Percentiles rank a stretch among this genome's conserved stretches.
Conservation (phyloP, 2,113 vertebrate genomes). For the Pelusios castaneus region DNA sequence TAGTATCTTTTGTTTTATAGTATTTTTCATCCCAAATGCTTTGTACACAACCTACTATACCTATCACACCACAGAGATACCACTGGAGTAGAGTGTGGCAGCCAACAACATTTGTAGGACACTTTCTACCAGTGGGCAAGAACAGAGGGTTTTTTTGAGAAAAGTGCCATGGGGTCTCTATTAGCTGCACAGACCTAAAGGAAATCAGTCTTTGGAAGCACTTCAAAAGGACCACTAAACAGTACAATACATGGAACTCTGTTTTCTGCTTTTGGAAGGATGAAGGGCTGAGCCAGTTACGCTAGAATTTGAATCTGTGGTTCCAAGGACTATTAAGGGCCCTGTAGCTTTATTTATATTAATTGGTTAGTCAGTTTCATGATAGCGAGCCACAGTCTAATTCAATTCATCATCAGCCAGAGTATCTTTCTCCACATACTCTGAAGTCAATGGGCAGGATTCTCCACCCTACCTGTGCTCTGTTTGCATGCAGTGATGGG, state of each 20-base stretch:
- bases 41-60: background rate
- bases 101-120: conserved; percentile 37
- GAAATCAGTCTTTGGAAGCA: conserved; percentile 56
- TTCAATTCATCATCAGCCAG: background rate
- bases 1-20: background rate
- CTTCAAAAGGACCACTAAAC: conserved; percentile 23
- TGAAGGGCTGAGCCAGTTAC: conserved; percentile 21
- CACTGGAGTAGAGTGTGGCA: conserved; percentile 57
- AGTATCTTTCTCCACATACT: background rate
- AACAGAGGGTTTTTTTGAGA: conserved; percentile 57
- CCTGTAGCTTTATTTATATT: background rate
- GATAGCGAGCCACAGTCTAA: background rate
- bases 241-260: conserved; percentile 6
- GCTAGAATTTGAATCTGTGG: background rate
- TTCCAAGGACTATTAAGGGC: background rate
- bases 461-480: background rate
- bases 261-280: background rate
- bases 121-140: conserved; percentile 46
- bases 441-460: background rate
- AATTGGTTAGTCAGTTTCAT: background rate
- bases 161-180: conserved; percentile 41
- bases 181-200: background rate
- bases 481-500: background rate
- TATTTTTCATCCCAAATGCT: background rate
- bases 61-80: background rate